A percentile compares a stretch with the other conserved stretches of the same genome.
Conservation (phyloP, 2,888 invertebrate species). For the Sesia bembeciformis region DNA sequence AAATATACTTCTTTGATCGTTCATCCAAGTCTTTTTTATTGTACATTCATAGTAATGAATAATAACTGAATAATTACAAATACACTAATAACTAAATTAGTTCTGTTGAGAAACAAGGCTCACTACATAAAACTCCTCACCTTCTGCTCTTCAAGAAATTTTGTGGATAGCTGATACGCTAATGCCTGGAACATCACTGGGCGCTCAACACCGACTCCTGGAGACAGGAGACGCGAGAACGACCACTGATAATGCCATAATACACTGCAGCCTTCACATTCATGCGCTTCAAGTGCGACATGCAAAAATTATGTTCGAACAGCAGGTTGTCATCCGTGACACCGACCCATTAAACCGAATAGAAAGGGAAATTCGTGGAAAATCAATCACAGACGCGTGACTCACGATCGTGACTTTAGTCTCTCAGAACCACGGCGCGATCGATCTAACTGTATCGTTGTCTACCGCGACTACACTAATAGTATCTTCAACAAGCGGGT, state of each 20-base stretch:
- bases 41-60: too few species aligned
- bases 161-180: slow-evolving; percentile 59
- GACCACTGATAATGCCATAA: slow-evolving; percentile 26
- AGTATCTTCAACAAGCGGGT: slow-evolving; percentile 19
- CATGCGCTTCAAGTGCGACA: background rate
- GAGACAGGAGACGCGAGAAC: slow-evolving; percentile 26
- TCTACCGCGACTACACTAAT: slow-evolving; percentile 11
- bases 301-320: background rate
- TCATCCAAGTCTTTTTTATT: too few species aligned
- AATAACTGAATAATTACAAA: too few species aligned
- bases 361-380: slow-evolving; percentile 24
- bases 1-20: too few species aligned
- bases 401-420: slow-evolving; percentile 23
- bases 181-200: slow-evolving; percentile 58
- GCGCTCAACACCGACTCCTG: slow-evolving; percentile 31
- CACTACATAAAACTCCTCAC: slow-evolving; percentile 15
- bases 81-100: too few species aligned
- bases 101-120: too few species aligned
- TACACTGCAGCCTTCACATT: slow-evolving; percentile 12
- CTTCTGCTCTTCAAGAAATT: slow-evolving; percentile 56
- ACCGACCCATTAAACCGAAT: slow-evolving; percentile 10
- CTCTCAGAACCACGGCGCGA: slow-evolving; percentile 18
- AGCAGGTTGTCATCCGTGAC: background rate
- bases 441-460: slow-evolving; percentile 27
- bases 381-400: slow-evolving; percentile 33